Evolutionary conservation across 2,888 invertebrate genomes (phyloP), one percentile per base, ranked within the genome.

Genomic region (Arenicola marina): DNA sequence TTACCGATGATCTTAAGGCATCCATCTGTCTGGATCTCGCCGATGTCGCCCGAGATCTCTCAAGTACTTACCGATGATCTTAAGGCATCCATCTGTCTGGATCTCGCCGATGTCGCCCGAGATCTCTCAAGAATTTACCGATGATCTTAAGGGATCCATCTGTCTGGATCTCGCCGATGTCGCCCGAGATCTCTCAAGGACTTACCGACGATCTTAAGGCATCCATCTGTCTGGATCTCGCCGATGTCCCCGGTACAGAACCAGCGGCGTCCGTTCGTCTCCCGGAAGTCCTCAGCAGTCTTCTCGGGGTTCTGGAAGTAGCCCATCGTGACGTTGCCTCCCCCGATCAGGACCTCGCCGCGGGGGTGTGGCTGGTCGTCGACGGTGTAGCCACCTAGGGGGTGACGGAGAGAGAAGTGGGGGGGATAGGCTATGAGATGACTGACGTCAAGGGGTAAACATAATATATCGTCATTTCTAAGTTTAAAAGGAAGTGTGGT

Each of bases 231-330:
- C 78, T 95, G 92, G 76, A 97, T 87, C 86, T 96, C 95, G 1
- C 92, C 96, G 83, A 99, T 92, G 85, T 99, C 99, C 1, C 99
- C 99, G 21, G 95, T 94, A 76, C 89, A 90, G 87, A 99, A 99
- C 93, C 96, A 99, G 72, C 77, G 63, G n/a, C 75, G 56, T 4
- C 81, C 81, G 46, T 78, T 68, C 43, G 76, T 74, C 7, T 88
- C 88, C n/a, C 79, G 76, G 76, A 91, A 90, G 86, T 96, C 95
- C 78, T 94, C 94, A 66, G 88, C 88, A 2, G 94, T 92, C 85
- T 95, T 94, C 63, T 90, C 90, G 0, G 91, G 89, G 75, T 92
- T 89, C 84, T 93, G 94, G 86, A 92, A 97, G 85, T 99, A 99
- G 51, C 98, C 99, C 66, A 89, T 87, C 21, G 95, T 92, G 56